These are phyloP conservation scores for Mellivora capensis DNA, from an alignment of 2,113 vertebrate genomes.

Conservation along the genomic window DNA sequence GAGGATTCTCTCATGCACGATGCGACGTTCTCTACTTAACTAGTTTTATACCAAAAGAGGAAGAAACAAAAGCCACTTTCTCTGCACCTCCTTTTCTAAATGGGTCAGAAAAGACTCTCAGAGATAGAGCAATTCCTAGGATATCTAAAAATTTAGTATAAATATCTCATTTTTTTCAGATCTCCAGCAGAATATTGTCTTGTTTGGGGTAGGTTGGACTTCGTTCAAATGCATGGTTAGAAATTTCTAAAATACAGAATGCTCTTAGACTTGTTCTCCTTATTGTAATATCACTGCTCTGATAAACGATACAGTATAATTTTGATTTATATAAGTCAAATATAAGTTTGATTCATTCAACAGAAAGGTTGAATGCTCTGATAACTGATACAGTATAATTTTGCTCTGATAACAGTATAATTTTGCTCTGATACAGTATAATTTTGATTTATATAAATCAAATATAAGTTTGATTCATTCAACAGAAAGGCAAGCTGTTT, in stretches of 20 bases:
- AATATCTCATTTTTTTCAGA: neutral
- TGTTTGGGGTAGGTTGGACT: neutral
- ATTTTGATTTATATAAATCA: no score
- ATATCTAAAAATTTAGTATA: neutral
- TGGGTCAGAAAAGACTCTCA: neutral
- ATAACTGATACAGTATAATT: no score
- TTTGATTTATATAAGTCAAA: no score
- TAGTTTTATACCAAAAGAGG: conserved; percentile 30
- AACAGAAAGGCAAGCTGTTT: neutral
- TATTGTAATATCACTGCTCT: neutral
- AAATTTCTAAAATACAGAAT: neutral
- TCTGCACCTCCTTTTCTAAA: neutral
- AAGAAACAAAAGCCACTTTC: neutral
- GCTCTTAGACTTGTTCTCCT: neutral
- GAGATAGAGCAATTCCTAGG: neutral
- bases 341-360: no score
- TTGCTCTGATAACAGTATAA: no score
- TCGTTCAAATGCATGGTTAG: neutral
- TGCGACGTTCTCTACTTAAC: conserved; percentile 59
- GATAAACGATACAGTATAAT: neutral
- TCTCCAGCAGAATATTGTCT: neutral
- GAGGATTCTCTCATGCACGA: conserved; percentile 68
- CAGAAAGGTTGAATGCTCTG: no score
- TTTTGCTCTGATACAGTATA: no score
- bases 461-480: no score